Base-by-base conservation (phyloP, 2,888 invertebrate genomes). In the Lycophotia porphyrea region DNA sequence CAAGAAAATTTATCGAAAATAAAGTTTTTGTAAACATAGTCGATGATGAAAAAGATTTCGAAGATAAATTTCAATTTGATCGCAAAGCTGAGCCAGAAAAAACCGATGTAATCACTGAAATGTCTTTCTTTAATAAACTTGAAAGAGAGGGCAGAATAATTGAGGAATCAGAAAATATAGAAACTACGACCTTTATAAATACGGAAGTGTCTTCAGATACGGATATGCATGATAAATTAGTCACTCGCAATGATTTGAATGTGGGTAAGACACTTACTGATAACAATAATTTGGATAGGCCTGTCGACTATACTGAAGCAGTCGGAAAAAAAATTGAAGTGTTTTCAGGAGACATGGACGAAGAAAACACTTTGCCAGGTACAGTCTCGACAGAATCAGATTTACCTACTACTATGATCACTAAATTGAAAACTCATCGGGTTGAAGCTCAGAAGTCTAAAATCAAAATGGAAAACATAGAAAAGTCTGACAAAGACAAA, bases 291-390 rank as follows among this genome's bases (percentile, higher is more conserved):
- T 36, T 76, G 0, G 71, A 65, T 21, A 80, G 55, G 52, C 36
- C 55, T 13, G 21, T 49, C 15, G 74, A 61, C 8, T 52, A 36
- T 11, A 18, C 31, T 18, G 68, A 76, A 24, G 5, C 13, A 2
- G 73, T 74, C 18, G 47, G 36, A 11, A 89, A 82, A 66, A 88
- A 84, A 65, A 83, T 80, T 74, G 89, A 91, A 81, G 69, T 89
- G 39, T 88, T 84, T 66, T 68, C 73, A 63, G 89, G 86, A 52
- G 90, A 92, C 21, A 74, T 85, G 15, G 87, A 88, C 1, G 89
- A 88, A 42, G 84, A 90, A 21, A 78, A 72, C 5, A 36, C 71
- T n/a, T n/a, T 74, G 49, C 36, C 72, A n/a, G 47, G 39, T 58
- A 47, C 76, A 34, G n/a, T 36, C n/a, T 11, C 76, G 5, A 27